Base-by-base conservation (phyloP, 2,113 vertebrate species). In the Columba janthina region DNA sequence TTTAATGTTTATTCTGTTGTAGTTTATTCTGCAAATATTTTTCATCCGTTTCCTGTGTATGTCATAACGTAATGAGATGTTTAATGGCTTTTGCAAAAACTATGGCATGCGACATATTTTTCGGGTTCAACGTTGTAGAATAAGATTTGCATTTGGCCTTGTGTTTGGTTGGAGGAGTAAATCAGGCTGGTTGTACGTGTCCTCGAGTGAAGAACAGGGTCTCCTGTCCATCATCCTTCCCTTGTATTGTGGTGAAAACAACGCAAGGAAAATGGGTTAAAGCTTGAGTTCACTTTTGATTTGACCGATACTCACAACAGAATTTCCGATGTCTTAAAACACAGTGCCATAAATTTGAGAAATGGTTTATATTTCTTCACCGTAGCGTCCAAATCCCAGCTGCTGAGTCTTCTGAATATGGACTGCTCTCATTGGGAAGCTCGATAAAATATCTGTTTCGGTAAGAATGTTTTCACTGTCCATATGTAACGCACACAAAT, bases 11-110 rank as follows among this genome's bases (percentile, higher is more conserved):
- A 15, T 81, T 65, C 73, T 34, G 28, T 4, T n/a, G 50, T 4
- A 46, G n/a, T 84, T 95, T 89, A 81, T 85, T 78, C 70, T 78
- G 26, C 91, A 88, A 85, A 77, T 90, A 9, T 53, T 92, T 90
- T 78, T 48, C 51, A 56, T 76, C 10, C 2, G 24, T 76, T 77
- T 77, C 73, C 66, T 78, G 32, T 57, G 36, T 60, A 5, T 69
- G 58, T 61, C 50, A 19, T 50, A 31, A 53, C 82, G 61, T 81
- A 78, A 82, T 71, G 86, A 90, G 85, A 81, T 56, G 38, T 70
- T 70, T 81, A 66, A 38, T 15, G 15, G n/a, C 53, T 73, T 88
- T 78, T 78, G 60, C 13, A 60, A 66, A 40, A 77, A 24, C 32
- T 20, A 9, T 1, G 3, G 36, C 42, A 4, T 62, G 78, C 18